Percentiles rank a stretch among this genome's conserved stretches.
phyloP scores from a whole-genome alignment of 2,797 vertebrate genomes.

The Gymnoscopelus microlampas region DNA sequence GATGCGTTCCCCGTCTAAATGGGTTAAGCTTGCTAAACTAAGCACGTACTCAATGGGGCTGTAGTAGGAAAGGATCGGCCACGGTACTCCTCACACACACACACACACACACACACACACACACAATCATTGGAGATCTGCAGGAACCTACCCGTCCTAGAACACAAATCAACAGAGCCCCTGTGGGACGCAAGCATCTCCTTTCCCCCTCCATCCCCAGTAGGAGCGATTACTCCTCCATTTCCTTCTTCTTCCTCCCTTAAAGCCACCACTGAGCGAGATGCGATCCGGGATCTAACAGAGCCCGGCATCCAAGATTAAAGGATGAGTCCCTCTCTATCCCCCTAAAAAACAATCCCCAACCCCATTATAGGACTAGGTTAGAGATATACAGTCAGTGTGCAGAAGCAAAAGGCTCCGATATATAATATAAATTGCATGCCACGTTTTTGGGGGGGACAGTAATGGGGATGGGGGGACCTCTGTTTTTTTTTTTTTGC shows the following conservation, averaged over 20 bases:
- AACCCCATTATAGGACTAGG: conserved; percentile 14
- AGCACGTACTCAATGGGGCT: conserved; percentile 29
- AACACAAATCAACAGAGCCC: conserved; percentile 4
- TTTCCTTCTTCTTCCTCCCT: conserved; percentile 10
- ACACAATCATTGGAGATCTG: conserved; percentile 8
- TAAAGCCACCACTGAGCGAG: conserved; percentile 25
- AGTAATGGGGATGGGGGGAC: conserved; percentile 13
- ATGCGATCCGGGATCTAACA: conserved; percentile 25
- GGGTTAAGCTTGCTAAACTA: too few relatives aligned
- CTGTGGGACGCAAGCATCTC: conserved; percentile 8
- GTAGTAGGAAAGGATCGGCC: conserved; percentile 47
- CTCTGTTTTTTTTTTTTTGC: conserved; percentile 11
- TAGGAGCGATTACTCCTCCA: conserved; percentile 18
- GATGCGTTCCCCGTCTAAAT: too few relatives aligned
- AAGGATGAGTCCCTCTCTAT: conserved; percentile 8
- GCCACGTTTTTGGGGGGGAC: conserved; percentile 11
- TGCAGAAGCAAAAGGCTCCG: not conserved
- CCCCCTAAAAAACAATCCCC: not conserved
- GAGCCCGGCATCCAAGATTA: not conserved
- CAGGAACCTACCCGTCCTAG: too few relatives aligned
- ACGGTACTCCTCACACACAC: conserved; percentile 40
- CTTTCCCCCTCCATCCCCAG: not conserved
- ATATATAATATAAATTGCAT: conserved; percentile 11
- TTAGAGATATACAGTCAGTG: not conserved
- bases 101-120: conserved; percentile 37